These are phyloP conservation scores for Caretta caretta DNA, from an alignment of 2,113 vertebrate genomes.

Conservation along the genomic window DNA sequence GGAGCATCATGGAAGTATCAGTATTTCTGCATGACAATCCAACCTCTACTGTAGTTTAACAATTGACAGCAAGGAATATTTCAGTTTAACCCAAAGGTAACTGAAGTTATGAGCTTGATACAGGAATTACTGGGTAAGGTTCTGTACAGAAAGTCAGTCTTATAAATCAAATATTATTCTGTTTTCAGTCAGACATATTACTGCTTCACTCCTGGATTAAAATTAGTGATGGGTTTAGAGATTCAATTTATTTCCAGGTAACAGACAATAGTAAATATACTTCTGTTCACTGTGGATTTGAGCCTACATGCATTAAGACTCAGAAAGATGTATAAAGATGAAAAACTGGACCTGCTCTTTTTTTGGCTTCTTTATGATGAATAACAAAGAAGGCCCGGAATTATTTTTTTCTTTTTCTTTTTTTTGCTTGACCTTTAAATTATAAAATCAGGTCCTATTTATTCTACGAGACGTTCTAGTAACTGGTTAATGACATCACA, in stretches of 20 bases:
- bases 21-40: too few relatives aligned
- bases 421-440: conserved; percentile 19
- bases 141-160: neutral
- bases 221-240: neutral
- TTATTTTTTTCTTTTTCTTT: neutral
- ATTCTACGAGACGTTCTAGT: neutral
- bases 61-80: too few relatives aligned
- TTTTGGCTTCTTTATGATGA: neutral
- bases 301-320: neutral
- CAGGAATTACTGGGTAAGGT: neutral
- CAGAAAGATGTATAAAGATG: neutral
- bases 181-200: neutral
- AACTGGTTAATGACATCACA: neutral
- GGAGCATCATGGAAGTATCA: too few relatives aligned
- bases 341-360: neutral
- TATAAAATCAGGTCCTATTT: neutral
- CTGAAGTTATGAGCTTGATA: too few relatives aligned
- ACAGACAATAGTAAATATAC: neutral
- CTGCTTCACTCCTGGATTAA: neutral
- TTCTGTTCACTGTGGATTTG: neutral
- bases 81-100: too few relatives aligned
- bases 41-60: too few relatives aligned
- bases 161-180: neutral
- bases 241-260: neutral
- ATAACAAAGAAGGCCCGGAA: neutral